Conservation (phyloP, 2,113 vertebrate species). For the Neoarius graeffei region DNA sequence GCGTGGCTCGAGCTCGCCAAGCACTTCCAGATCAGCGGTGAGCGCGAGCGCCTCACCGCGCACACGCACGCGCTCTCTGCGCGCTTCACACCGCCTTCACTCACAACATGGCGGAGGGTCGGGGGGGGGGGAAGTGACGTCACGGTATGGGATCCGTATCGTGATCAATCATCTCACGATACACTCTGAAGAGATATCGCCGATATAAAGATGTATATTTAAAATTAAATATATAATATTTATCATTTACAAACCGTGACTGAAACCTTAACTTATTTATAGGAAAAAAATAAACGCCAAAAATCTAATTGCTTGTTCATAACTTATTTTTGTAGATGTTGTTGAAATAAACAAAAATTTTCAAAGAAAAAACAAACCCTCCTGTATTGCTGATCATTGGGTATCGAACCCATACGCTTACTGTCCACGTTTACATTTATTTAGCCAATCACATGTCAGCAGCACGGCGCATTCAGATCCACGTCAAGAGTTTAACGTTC, state of each 20-base stretch:
- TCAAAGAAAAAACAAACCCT: background rate
- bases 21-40: slow-evolving; percentile 23
- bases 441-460: background rate
- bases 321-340: background rate
- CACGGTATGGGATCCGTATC: background rate
- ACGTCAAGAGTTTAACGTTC: background rate
- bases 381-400: background rate
- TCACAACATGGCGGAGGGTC: too few species aligned
- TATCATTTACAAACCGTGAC: too few species aligned
- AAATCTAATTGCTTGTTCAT: too few species aligned
- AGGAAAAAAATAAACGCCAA: too few species aligned
- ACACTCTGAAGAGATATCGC: background rate
- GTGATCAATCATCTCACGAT: background rate
- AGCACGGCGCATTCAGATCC: background rate
- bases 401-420: background rate
- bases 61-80: too few species aligned
- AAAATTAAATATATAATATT: too few species aligned
- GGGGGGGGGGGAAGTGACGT: background rate
- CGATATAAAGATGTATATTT: background rate
- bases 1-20: slow-evolving; percentile 33
- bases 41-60: too few species aligned
- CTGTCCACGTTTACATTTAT: background rate
- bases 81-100: too few species aligned
- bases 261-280: too few species aligned
- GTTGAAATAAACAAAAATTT: background rate